phyloP scores from a whole-genome alignment of 2,888 invertebrate genomes.

The Busseola fusca region DNA sequence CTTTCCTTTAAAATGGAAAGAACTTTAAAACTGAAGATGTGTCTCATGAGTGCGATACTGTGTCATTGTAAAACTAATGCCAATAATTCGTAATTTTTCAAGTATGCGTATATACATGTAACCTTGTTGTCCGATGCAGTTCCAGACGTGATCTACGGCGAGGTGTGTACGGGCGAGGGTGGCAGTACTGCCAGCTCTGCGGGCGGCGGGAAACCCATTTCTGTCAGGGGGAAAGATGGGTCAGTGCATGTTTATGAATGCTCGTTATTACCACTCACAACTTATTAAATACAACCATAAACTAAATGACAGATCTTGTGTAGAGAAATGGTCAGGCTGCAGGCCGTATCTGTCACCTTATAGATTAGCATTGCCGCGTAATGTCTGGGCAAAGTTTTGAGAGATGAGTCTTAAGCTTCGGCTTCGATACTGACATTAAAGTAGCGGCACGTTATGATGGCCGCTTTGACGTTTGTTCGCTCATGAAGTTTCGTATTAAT shows the following conservation, averaged over 20 bases:
- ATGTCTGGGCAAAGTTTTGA: not conserved
- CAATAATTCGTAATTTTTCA: not conserved
- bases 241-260: conserved; percentile 48
- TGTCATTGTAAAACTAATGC: not conserved
- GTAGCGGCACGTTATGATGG: too few relatives aligned
- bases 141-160: conserved; percentile 89
- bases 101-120: not conserved
- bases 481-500: too few relatives aligned
- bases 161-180: conserved; percentile 64
- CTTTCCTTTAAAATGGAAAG: not conserved
- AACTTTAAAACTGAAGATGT: not conserved
- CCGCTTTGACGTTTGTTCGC: not conserved
- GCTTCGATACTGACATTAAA: not conserved
- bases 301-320: not conserved
- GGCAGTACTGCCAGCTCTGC: conserved; percentile 15
- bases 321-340: not conserved
- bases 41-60: not conserved
- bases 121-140: conserved; percentile 61
- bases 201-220: conserved; percentile 59
- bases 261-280: not conserved
- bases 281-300: not conserved
- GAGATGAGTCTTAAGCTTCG: not conserved
- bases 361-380: not conserved
- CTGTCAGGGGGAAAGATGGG: conserved; percentile 83
- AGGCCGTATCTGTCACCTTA: not conserved